Conservation (phyloP, 2,888 invertebrate species). For the Herminia tarsipennalis region DNA sequence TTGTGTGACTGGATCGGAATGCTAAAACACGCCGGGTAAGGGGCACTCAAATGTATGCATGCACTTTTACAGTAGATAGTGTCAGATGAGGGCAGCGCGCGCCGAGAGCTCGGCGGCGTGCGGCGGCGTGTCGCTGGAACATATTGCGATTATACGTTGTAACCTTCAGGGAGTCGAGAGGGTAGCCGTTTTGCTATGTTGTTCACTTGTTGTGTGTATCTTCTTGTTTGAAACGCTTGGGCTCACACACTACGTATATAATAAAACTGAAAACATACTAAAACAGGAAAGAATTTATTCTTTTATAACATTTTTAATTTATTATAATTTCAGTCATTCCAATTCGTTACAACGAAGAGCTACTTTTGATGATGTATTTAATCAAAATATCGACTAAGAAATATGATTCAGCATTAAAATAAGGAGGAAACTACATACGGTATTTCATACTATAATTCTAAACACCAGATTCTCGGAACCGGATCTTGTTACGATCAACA, state of each 20-base stretch:
- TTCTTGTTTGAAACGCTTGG: too few relatives aligned
- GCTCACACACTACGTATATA: too few relatives aligned
- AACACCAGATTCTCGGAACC: background rate
- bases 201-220: slow-evolving; percentile 1
- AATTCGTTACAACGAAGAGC: too few relatives aligned
- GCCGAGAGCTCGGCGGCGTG: background rate
- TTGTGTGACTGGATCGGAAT: slow-evolving; percentile 55
- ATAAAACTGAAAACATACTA: background rate
- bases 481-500: background rate
- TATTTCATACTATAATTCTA: background rate
- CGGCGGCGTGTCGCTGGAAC: background rate
- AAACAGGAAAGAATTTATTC: too few relatives aligned
- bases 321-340: too few relatives aligned
- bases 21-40: slow-evolving; percentile 44
- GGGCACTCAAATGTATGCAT: slow-evolving; percentile 26
- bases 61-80: slow-evolving; percentile 42
- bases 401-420: too few relatives aligned
- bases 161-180: background rate
- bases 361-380: too few relatives aligned
- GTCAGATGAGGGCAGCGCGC: slow-evolving; percentile 2
- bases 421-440: too few relatives aligned
- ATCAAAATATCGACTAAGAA: too few relatives aligned
- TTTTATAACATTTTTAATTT: too few relatives aligned
- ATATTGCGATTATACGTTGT: slow-evolving; percentile 15
- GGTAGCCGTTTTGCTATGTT: slow-evolving; percentile 2